Conservation (phyloP, 1,140 invertebrate species). For the Armadillidium nasatum region DNA sequence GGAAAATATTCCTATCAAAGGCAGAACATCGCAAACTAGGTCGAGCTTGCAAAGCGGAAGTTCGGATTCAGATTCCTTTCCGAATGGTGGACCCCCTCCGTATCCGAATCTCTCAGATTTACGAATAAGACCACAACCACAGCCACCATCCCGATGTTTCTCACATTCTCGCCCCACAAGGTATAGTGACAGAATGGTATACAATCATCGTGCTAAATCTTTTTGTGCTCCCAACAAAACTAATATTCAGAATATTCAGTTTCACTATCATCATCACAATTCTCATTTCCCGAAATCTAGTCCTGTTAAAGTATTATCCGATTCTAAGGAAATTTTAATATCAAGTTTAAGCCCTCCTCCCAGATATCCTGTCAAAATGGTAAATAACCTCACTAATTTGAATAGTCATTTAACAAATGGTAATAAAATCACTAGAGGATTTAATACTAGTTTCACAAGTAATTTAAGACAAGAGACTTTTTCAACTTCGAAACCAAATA, state of each 20-base stretch:
- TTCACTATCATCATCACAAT: not conserved
- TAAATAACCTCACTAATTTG: not conserved
- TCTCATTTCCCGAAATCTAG: not conserved
- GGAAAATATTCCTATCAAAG: not conserved
- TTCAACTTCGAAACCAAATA: not conserved
- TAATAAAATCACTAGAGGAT: no score
- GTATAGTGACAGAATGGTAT: no score
- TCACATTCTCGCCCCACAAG: no score
- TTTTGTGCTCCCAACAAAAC: no score
- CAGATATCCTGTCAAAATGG: not conserved
- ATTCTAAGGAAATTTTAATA: constrained; percentile 3
- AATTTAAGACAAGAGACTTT: no score
- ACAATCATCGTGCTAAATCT: no score
- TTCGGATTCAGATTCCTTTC: not conserved
- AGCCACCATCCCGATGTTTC: no score
- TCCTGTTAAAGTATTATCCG: not conserved
- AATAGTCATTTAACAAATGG: not conserved
- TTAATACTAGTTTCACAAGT: no score
- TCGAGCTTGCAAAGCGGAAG: not conserved
- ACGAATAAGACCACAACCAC: not conserved
- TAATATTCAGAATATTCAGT: no score
- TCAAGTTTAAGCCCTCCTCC: not conserved
- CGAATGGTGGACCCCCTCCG: not conserved
- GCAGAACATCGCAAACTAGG: not conserved
- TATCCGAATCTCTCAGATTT: not conserved